Base-by-base conservation (phyloP, 1,140 invertebrate genomes). In the Panulirus ornatus region DNA sequence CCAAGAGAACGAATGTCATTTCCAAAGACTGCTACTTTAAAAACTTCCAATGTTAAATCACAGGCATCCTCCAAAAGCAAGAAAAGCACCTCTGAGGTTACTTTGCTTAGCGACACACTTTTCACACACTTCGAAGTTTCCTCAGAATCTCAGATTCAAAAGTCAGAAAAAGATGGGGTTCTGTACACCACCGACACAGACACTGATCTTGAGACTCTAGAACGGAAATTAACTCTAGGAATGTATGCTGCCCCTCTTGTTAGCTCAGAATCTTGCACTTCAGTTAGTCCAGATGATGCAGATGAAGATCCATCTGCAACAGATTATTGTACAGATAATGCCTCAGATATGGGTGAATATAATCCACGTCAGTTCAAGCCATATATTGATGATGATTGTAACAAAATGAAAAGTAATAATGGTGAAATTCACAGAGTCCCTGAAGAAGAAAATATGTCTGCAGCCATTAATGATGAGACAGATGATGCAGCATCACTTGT, bases 201-300 rank as follows among this genome's bases (percentile, higher is more conserved):
- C 34, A 91, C 92, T 30, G 92, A 92, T 22, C 38, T 91, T 11
- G 92, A 92, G n/a, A 78, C 87, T 2, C 66, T 92, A 9, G 92
- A 92, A 51, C 79, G 90, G 11, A 88, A 73, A 19, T 63, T 92
- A 36, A 90, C 90, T 9, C 38, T 82, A 16, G 89, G 92, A 0
- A 87, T 87, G 81, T 92, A 91, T 54, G 86, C 84, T 0, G 92
- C 92, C 19, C 92, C 92, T 16, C 82, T 92, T 27, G 92, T 92
- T 11, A 92, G 92, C 51, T 92, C 92, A 9, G 92, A 92, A 82
- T 92, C 92, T 30, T 91, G 78, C 81, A 89, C 90, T 1, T 92
- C 92, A 36, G 47, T 91, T 38, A 89, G 85, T 51, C 86, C 82
- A 30, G 86, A 89, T 73, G 91, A 92, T 71, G 75, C 34, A 27